Evolutionary conservation across 2,888 invertebrate genomes (phyloP).

Genomic region (Phyto melanocephala): DNA sequence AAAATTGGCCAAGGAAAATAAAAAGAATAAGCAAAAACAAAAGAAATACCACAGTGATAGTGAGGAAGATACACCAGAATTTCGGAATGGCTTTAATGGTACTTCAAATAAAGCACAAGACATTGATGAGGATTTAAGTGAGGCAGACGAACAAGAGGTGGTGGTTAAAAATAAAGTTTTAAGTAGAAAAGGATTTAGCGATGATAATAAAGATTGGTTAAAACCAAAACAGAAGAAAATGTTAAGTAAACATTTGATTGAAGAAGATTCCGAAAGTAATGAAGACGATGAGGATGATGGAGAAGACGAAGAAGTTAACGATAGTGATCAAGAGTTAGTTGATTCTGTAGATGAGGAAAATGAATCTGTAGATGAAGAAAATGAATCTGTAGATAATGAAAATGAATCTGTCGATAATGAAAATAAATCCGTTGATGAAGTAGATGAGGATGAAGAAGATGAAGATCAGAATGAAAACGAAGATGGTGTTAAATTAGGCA

Average conservation of each 20-base stretch:
- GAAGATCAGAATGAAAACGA: constrained; percentile 65
- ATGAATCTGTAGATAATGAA: constrained; percentile 42
- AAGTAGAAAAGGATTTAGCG: constrained; percentile 81
- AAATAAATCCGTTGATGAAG: constrained; percentile 43
- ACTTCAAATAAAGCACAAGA: constrained; percentile 10
- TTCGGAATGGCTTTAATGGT: constrained; percentile 61
- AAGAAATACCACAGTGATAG: constrained; percentile 74
- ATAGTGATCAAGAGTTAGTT: constrained; percentile 54
- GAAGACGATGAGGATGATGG: constrained; percentile 73
- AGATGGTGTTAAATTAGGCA: constrained; percentile 70
- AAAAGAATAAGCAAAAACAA: constrained; percentile 64
- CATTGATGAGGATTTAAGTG: constrained; percentile 66
- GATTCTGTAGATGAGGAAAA: constrained; percentile 54
- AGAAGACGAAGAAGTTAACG: constrained; percentile 69
- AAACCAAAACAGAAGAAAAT: constrained; percentile 80
- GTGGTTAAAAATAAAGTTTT: constrained; percentile 51
- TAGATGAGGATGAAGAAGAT: constrained; percentile 65
- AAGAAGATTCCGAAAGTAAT: constrained; percentile 69
- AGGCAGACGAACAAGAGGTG: constrained; percentile 59
- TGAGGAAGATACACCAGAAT: constrained; percentile 70
- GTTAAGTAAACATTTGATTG: constrained; percentile 71
- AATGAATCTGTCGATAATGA: constrained; percentile 68
- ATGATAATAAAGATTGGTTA: constrained; percentile 86
- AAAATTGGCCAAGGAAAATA: constrained; percentile 53
- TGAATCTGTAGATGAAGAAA: constrained; percentile 68